Percentiles rank a stretch among this genome's conserved stretches.
These are phyloP conservation scores for Hesperophylax magnus DNA, from an alignment of 1,140 invertebrate species.

Conservation along the genomic window DNA sequence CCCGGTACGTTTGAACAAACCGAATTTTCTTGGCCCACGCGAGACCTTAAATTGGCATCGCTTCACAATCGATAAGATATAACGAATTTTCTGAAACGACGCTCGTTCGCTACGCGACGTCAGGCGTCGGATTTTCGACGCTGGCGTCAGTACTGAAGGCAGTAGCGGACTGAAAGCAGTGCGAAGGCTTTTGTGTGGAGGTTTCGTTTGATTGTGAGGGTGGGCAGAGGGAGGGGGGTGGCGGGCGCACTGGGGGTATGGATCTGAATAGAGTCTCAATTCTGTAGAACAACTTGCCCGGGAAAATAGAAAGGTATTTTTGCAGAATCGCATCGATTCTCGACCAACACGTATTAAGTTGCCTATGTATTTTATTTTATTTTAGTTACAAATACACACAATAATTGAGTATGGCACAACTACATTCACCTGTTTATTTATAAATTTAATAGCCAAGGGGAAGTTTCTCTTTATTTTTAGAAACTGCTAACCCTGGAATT, in stretches of 20 bases:
- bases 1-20: no score
- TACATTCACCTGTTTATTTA: no score
- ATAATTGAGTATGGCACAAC: no score
- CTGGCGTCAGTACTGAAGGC: constrained; percentile 9
- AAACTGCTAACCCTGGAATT: no score
- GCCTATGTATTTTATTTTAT: no score
- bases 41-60: background rate
- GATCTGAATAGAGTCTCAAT: constrained; percentile 29
- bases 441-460: no score
- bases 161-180: constrained; percentile 21
- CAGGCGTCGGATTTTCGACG: constrained; percentile 13
- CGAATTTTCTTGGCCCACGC: no score
- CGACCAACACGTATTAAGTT: no score
- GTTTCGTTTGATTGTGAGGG: background rate
- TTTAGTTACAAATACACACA: no score
- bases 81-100: constrained; percentile 14
- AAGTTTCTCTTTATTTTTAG: no score
- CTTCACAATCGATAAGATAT: constrained; percentile 4
- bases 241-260: background rate
- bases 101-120: constrained; percentile 9
- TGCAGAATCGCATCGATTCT: background rate
- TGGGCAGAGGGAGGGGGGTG: background rate
- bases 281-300: constrained; percentile 30
- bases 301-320: constrained; percentile 1
- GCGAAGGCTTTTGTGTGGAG: constrained; percentile 16